These are phyloP conservation scores for Eurystomus gularis DNA, from an alignment of 2,113 vertebrate species.

Conservation along the genomic window DNA sequence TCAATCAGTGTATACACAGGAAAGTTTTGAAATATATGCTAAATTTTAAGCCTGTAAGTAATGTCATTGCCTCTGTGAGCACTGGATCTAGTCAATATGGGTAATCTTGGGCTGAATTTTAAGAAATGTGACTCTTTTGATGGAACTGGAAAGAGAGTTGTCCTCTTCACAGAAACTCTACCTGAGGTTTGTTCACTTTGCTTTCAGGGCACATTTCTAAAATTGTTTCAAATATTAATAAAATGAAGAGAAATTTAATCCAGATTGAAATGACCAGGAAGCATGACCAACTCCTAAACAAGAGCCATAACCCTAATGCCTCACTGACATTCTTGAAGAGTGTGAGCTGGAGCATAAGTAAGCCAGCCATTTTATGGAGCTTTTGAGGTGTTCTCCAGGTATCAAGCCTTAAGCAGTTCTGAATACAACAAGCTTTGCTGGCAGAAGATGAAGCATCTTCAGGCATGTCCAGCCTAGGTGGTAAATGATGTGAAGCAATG, in stretches of 20 bases:
- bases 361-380: not conserved
- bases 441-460: not conserved
- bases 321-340: not conserved
- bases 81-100: not conserved
- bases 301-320: not conserved
- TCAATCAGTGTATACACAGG: not conserved
- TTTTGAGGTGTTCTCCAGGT: not conserved
- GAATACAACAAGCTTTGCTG: not conserved
- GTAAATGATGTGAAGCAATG: not conserved
- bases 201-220: not conserved
- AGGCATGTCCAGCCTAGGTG: not conserved
- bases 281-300: not conserved
- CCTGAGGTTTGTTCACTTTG: not conserved
- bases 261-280: not conserved
- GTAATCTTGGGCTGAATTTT: not conserved
- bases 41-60: not conserved
- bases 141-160: not conserved
- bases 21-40: not conserved
- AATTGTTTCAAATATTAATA: not conserved
- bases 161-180: not conserved
- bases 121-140: not conserved
- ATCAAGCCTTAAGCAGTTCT: not conserved
- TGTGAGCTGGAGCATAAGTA: not conserved
- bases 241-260: not conserved
- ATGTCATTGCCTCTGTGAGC: not conserved